Evolutionary conservation across 2,797 vertebrate genomes (phyloP), one percentile per base, ranked within the genome.

Genomic region (Eremophila alpestris): DNA sequence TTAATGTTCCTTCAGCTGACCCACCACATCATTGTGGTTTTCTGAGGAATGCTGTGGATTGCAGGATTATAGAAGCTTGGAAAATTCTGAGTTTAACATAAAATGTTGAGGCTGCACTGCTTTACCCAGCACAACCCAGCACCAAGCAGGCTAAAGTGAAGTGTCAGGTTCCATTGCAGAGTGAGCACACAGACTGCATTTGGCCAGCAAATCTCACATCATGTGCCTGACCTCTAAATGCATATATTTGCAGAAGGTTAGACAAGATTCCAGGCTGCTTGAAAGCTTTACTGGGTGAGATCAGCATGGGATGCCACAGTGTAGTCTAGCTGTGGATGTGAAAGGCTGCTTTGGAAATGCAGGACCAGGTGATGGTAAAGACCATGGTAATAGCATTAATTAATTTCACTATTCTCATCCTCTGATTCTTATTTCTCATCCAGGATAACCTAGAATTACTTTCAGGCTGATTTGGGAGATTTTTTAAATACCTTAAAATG

Each of bases 181-280:
- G 70, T 55, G 60, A 87, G 43, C 74, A 91, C 64, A 55, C 38
- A 88, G 70, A 88, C 48, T 60, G 85, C 1, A 0, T 90, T 82
- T 76, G 87, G 93, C 89, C 93, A 95, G 93, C 48, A 96, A 94
- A 89, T 79, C 87, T 96, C 89, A 40, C 77, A 87, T 77, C 93
- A 87, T 56, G 52, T 84, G 73, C 32, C 1, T 90, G 94, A 94
- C 92, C 95, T 94, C 93, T 94, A 94, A 84, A 87, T 54, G 56
- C 60, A 84, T 82, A 48, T 69, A 88, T 79, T 82, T 94, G 69
- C 51, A 80, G 81, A 83, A 76, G 70, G 70, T 76, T 87, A 94
- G 85, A 79, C 70, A 87, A 92, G 89, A 92, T 89, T 91, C 81
- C 67, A 95, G 55, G 52, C 32, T 77, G 56, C 77, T 68, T 74